phyloP scores from a whole-genome alignment of 2,888 invertebrate species.

The Frankliniella fusca region DNA sequence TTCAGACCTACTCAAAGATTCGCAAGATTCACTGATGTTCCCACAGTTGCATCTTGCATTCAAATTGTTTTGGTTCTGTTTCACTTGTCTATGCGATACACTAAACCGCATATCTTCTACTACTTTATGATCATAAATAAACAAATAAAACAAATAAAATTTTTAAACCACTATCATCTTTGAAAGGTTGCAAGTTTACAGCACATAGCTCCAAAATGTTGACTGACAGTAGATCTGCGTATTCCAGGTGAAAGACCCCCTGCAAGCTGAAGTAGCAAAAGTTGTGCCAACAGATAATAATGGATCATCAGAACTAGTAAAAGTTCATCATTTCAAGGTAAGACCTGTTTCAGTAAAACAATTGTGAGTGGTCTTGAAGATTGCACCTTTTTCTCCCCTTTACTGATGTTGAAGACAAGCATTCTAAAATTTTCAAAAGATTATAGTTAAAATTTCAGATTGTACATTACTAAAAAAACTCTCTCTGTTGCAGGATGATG shows the following conservation, averaged over 20 bases:
- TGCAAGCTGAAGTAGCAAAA: conserved; percentile 78
- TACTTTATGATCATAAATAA: too few relatives aligned
- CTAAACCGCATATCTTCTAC: too few relatives aligned
- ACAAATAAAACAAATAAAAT: too few relatives aligned
- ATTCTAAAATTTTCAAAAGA: conserved; percentile 33
- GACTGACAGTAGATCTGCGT: conserved; percentile 35
- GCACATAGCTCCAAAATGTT: neutral
- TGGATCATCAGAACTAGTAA: conserved; percentile 92
- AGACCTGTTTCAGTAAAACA: conserved; percentile 33
- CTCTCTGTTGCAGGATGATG: conserved; percentile 45
- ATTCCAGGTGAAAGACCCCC: conserved; percentile 68
- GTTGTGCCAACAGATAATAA: conserved; percentile 96
- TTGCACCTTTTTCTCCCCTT: conserved; percentile 31
- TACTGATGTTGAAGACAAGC: conserved; percentile 47
- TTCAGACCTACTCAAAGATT: too few relatives aligned
- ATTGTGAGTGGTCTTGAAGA: conserved; percentile 26
- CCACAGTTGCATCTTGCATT: too few relatives aligned
- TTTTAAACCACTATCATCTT: too few relatives aligned
- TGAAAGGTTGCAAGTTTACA: too few relatives aligned
- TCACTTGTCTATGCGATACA: too few relatives aligned
- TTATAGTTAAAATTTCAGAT: too few relatives aligned
- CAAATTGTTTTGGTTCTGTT: too few relatives aligned
- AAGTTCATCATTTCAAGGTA: conserved; percentile 64
- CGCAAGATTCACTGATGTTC: too few relatives aligned
- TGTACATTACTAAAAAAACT: neutral